phyloP scores from a whole-genome alignment of 2,113 vertebrate species.

The Eretmochelys imbricata region DNA sequence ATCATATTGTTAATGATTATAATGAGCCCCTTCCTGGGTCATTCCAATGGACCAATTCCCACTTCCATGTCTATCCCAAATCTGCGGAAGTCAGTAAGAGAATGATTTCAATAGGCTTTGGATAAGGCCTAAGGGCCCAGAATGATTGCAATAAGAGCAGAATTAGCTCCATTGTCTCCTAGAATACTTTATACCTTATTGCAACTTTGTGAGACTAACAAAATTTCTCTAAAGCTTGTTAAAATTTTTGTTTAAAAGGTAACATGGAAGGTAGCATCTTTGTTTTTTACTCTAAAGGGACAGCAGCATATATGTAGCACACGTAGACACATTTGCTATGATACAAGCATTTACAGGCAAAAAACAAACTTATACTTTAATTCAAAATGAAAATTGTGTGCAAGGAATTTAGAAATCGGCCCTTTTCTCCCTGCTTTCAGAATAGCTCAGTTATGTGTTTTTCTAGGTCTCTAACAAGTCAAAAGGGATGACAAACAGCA shows the following conservation, averaged over 20 bases:
- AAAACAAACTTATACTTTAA: not conserved
- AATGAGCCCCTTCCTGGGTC: not conserved
- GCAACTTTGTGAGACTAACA: not conserved
- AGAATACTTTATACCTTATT: not conserved
- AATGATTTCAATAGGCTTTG: not conserved
- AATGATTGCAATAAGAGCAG: not conserved
- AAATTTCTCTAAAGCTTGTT: not conserved
- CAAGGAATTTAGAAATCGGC: not conserved
- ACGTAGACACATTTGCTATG: not conserved
- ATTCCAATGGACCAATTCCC: rapidly evolving
- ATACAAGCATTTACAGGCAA: not conserved
- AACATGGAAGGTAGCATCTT: not conserved
- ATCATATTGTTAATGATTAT: not conserved
- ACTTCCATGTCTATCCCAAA: rapidly evolving
- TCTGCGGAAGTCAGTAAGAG: not conserved
- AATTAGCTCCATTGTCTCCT: not conserved
- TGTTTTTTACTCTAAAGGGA: not conserved
- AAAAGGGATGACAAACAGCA: not conserved
- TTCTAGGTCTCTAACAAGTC: not conserved
- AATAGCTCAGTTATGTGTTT: not conserved
- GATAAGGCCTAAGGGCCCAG: not conserved
- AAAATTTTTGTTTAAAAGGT: not conserved
- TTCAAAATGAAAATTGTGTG: not conserved
- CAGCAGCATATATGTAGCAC: not conserved
- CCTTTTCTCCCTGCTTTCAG: not conserved